A percentile compares a stretch with the other conserved stretches of the same genome.
Evolutionary conservation across 2,113 vertebrate genomes (phyloP).

Genomic region (Syngnathus typhle): DNA sequence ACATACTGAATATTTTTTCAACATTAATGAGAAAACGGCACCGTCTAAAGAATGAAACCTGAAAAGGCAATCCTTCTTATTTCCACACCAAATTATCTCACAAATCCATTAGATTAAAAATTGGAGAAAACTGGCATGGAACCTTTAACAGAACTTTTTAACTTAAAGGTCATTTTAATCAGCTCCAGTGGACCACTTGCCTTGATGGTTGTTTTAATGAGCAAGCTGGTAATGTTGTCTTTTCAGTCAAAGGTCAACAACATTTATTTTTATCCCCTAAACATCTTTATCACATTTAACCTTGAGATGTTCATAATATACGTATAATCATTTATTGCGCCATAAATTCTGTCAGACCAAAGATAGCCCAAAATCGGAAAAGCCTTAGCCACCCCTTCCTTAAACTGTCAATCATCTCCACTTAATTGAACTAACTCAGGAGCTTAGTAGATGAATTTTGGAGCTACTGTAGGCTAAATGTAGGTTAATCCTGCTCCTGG

Average conservation of each 20-base stretch:
- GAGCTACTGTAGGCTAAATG: constrained; percentile 18
- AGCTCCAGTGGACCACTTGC: background rate
- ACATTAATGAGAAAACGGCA: no score
- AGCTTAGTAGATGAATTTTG: constrained; percentile 14
- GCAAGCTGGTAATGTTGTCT: constrained; percentile 19
- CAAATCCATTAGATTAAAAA: no score
- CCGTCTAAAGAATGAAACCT: no score
- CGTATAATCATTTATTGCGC: background rate
- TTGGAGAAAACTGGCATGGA: background rate
- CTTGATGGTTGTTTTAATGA: constrained; percentile 40
- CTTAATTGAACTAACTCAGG: background rate
- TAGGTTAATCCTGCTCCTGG: constrained; percentile 34
- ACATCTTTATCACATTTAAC: background rate
- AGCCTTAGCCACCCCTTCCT: background rate
- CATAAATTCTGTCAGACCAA: background rate
- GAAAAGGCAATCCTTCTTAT: no score
- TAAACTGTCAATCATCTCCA: background rate
- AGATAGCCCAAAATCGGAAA: background rate
- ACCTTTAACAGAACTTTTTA: background rate
- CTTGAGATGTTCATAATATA: background rate
- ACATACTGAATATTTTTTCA: no score
- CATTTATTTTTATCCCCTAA: constrained; percentile 24
- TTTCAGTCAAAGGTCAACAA: constrained; percentile 32
- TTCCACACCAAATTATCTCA: no score
- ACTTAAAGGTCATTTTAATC: background rate